Evolutionary conservation across 2,888 invertebrate genomes (phyloP).

Genomic region (Cataglyphis rosenhaueri): DNA sequence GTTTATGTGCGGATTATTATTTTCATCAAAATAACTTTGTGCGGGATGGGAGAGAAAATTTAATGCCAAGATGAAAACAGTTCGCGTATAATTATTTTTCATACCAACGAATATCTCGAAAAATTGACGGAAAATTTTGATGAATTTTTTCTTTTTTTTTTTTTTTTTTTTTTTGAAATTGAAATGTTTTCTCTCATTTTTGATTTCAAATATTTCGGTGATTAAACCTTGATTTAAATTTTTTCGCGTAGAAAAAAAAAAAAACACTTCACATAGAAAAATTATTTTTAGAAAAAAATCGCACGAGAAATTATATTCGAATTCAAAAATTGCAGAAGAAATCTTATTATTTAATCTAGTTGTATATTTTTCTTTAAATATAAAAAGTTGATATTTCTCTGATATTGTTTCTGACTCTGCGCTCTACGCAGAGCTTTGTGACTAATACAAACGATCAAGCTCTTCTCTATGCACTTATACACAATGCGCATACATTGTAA

Average conservation of each 20-base stretch:
- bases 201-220: not conserved
- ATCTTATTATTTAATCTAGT: not conserved
- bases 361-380: not conserved
- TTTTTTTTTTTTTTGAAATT: not conserved
- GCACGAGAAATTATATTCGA: not conserved
- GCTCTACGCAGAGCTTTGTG: conserved; percentile 17
- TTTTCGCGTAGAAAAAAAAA: not conserved
- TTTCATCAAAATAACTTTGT: not conserved
- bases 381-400: not conserved
- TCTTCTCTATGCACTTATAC: conserved; percentile 62
- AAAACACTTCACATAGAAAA: not conserved
- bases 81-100: not conserved
- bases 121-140: not conserved
- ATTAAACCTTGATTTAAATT: conserved; percentile 19
- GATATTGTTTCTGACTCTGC: not conserved
- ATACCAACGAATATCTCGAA: not conserved
- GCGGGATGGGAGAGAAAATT: conserved; percentile 4
- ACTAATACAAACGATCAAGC: not conserved
- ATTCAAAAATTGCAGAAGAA: not conserved
- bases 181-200: not conserved
- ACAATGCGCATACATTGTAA: conserved; percentile 70
- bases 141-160: not conserved
- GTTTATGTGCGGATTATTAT: conserved; percentile 20
- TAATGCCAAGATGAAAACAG: conserved; percentile 10
- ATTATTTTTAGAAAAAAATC: not conserved